Evolutionary conservation across 2,797 vertebrate genomes (phyloP), one percentile per base, ranked within the genome.

Genomic region (Danio choprae): DNA sequence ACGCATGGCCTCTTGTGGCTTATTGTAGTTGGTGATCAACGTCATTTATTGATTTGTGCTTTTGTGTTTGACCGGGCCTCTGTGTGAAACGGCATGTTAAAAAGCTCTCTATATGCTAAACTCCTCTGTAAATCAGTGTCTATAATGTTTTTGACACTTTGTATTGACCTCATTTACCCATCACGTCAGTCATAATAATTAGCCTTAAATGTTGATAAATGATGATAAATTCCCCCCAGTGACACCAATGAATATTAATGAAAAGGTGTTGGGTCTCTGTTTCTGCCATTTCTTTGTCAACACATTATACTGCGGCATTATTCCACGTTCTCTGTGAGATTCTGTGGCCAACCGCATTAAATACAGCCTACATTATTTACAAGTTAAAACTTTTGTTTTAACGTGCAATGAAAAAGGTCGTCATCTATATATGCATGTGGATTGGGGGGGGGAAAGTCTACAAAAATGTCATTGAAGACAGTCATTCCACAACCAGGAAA

Each of bases 151-250:
- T 82, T 77, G 65, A 85, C 86, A 83, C 84, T 81, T 89, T 80
- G 68, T 53, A 44, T 62, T 90, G 88, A 90, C 89, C 90, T 85
- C 9, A 22, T 79, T 83, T 87, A 91, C 89, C 86, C 84, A 81
- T 85, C 87, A 87, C 81, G 85, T 87, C 86, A 85, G 78, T 72
- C 78, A 79, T 86, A 90, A 90, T 84, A 90, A 88, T 89, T 81
- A 87, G 78, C 85, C 86, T 86, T 90, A 85, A 89, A 88, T 87
- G 88, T 88, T 89, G 86, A 88, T 86, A 86, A 87, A 90, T 75
- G 74, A 80, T 84, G 79, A 83, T 85, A 85, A 83, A 88, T 86
- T 84, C 74, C 85, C 77, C 83, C 82, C 79, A 82, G 83, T 53
- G 36, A 74, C 50, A 71, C 6, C 78, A 29, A 82, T 84, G 82